phyloP scores from a whole-genome alignment of 2,888 invertebrate species.

The Abscondita cerata region DNA sequence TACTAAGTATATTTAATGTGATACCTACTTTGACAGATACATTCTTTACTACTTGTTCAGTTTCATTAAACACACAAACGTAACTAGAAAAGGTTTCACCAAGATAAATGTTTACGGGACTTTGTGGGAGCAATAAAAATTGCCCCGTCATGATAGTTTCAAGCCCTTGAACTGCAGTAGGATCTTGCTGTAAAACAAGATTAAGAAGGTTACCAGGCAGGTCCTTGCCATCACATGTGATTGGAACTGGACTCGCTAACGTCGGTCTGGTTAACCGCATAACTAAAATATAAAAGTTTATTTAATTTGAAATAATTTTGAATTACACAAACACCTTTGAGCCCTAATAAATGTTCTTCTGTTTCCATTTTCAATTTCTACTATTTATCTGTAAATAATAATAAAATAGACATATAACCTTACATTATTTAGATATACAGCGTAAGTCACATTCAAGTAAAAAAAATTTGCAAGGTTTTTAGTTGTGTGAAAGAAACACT shows the following conservation, averaged over 20 bases:
- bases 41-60: conserved; percentile 81
- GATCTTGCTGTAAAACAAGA: conserved; percentile 80
- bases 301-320: neutral
- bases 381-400: too few relatives aligned
- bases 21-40: conserved; percentile 76
- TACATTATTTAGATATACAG: too few relatives aligned
- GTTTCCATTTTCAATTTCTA: conserved; percentile 45
- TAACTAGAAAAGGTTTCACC: conserved; percentile 99
- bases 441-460: too few relatives aligned
- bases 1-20: neutral
- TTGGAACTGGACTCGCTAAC: conserved; percentile 79
- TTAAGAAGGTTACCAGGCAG: conserved; percentile 83
- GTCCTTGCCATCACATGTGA: conserved; percentile 86
- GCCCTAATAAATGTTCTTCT: conserved; percentile 52
- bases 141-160: conserved; percentile 88
- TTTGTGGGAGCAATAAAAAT: conserved; percentile 92
- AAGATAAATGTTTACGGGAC: conserved; percentile 96
- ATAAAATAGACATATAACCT: too few relatives aligned
- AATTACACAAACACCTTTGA: conserved; percentile 47
- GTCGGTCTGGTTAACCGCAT: conserved; percentile 95
- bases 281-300: conserved; percentile 63
- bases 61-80: conserved; percentile 96
- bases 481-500: too few relatives aligned
- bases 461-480: too few relatives aligned
- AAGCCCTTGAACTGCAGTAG: conserved; percentile 81